Base-by-base conservation (phyloP, 2,113 vertebrate species). In the Podiceps cristatus region DNA sequence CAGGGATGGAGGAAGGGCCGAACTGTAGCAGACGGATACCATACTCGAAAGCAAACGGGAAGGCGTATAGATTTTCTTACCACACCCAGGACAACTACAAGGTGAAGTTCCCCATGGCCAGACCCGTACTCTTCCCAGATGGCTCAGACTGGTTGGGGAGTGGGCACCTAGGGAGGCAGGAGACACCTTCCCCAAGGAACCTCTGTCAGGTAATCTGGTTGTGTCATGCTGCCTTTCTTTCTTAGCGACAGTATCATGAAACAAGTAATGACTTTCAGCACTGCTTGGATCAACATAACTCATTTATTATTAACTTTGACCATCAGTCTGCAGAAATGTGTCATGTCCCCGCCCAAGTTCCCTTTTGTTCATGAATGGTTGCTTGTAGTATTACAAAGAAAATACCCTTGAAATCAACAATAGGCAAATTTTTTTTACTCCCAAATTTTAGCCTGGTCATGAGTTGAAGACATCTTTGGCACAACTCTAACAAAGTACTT, bases 31-130 rank as follows among this genome's bases (percentile, higher is more conserved):
- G 31, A 76, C 13, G 10, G 50, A 78, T 77, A 18, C 20, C 42
- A 40, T 29, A 24, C 29, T 27, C 2, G 3, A 69, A 58, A 24
- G 13, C 13, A 76, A 87, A 5, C 0, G 24, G 50, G 50, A 74
- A 89, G 18, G 16, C 1, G 7, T 7, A 16, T 0, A 60, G 35
- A 25, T 47, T 85, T 79, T 53, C 35, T 55, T 25, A 31, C 14
- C 3, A 9, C 35, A 56, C 24, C 37, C 33, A 64, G 19, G 35
- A 59, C 19, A 72, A 63, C 10, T 31, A 44, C 13, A 56, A 78
- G 18, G 27, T 17, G 19, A 76, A 69, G 22, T 23, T 4, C 15
- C 27, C 14, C 17, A 10, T 5, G 33, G n/a, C 17, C 0, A 0
- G 45, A 91, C 59, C 49, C 49, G 52, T 62, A 45, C 19, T 74